A percentile compares a stretch with the other conserved stretches of the same genome.
Evolutionary conservation across 2,888 invertebrate species (phyloP).

Genomic region (Barypeithes pellucidus): DNA sequence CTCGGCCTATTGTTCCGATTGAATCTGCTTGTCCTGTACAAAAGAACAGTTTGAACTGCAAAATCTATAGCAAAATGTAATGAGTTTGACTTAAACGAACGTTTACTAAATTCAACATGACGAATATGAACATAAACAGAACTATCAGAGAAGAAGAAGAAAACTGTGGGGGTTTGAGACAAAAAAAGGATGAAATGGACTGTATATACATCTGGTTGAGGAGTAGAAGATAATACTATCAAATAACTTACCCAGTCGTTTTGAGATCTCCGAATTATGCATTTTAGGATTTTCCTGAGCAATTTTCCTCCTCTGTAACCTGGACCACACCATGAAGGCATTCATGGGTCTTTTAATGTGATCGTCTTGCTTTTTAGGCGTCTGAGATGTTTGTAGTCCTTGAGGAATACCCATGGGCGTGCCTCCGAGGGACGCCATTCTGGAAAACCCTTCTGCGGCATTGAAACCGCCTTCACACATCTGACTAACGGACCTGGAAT

Average conservation of each 20-base stretch:
- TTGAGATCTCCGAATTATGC: conserved; percentile 98
- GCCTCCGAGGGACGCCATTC: conserved; percentile 73
- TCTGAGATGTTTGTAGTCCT: conserved; percentile 72
- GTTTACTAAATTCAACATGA: background rate
- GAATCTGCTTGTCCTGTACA: conserved; percentile 68
- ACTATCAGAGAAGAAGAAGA: too few relatives aligned
- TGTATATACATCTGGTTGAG: too few relatives aligned
- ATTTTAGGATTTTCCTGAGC: conserved; percentile 99
- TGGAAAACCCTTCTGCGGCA: conserved; percentile 76
- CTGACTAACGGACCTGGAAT: conserved; percentile 80
- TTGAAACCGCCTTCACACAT: conserved; percentile 82
- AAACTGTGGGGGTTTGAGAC: too few relatives aligned
- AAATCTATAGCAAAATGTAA: conserved; percentile 65
- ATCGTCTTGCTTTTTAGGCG: conserved; percentile 81
- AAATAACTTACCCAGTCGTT: conserved; percentile 86
- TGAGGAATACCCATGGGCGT: conserved; percentile 75
- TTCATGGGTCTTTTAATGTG: conserved; percentile 99
- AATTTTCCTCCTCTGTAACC: conserved; percentile 93
- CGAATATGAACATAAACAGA: too few relatives aligned
- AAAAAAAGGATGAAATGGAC: too few relatives aligned
- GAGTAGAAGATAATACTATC: background rate
- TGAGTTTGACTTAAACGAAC: conserved; percentile 46
- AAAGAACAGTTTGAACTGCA: conserved; percentile 70
- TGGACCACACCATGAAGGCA: conserved; percentile 98
- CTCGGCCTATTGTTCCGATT: conserved; percentile 67